Percentiles rank a stretch among this genome's conserved stretches.
These are phyloP conservation scores for Graphium colonna DNA, from an alignment of 2,888 invertebrate species.

Conservation along the genomic window DNA sequence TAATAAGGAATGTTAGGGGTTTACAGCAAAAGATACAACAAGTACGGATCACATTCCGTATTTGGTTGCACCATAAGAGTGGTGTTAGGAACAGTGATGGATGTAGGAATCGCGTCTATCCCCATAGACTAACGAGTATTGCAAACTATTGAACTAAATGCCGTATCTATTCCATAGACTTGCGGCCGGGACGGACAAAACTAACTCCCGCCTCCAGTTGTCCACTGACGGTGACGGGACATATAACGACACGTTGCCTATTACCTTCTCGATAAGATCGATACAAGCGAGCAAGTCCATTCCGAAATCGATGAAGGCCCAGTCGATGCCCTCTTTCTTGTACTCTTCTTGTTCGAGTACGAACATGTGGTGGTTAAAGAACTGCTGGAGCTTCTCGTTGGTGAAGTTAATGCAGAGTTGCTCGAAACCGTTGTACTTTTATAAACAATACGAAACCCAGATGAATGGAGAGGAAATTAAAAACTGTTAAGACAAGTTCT, in stretches of 20 bases:
- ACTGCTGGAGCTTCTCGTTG: conserved; percentile 98
- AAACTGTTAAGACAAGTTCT: conserved; percentile 45
- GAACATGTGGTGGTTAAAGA: conserved; percentile 99
- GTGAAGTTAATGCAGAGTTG: conserved; percentile 99
- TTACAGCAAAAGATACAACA: conserved; percentile 42
- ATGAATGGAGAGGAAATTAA: conserved; percentile 42
- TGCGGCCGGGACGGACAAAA: conserved; percentile 32
- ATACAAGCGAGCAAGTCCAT: conserved; percentile 98
- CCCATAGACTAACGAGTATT: conserved; percentile 23
- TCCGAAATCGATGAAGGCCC: conserved; percentile 98
- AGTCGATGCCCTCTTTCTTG: conserved; percentile 95
- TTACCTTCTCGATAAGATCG: conserved; percentile 96
- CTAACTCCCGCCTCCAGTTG: conserved; percentile 39
- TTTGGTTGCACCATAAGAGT: conserved; percentile 46
- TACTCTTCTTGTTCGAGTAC: conserved; percentile 98
- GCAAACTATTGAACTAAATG: conserved; percentile 16
- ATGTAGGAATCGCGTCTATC: conserved; percentile 25
- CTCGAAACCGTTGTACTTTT: conserved; percentile 96
- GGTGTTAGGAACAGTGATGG: conserved; percentile 30
- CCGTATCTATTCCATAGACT: conserved; percentile 40
- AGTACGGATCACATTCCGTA: conserved; percentile 72
- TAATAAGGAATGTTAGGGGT: conserved; percentile 63
- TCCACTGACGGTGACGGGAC: conserved; percentile 36
- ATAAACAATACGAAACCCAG: conserved; percentile 56
- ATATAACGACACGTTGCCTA: conserved; percentile 41